Evolutionary conservation across 2,113 vertebrate species (phyloP).

Genomic region (Albula glossodonta): DNA sequence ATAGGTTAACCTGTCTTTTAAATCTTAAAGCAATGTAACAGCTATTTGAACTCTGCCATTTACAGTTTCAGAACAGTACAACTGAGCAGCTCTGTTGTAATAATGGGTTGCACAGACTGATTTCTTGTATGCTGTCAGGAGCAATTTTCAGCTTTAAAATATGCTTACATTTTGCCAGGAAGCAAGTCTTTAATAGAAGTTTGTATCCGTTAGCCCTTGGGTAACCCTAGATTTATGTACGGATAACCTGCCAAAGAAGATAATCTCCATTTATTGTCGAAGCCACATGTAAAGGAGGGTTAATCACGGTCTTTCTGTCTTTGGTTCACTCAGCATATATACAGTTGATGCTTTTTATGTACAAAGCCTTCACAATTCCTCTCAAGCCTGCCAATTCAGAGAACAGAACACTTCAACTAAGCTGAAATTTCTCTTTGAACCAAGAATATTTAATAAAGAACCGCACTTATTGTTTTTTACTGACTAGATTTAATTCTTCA

Average conservation of each 20-base stretch:
- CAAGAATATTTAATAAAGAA: neutral
- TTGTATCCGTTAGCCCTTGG: neutral
- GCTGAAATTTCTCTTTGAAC: neutral
- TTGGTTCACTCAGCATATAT: neutral
- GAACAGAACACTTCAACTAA: neutral
- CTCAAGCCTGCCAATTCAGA: neutral
- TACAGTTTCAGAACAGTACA: neutral
- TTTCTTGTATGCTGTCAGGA: neutral
- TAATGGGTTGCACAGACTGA: neutral
- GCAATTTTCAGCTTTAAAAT: neutral
- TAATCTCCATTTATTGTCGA: constrained; percentile 26
- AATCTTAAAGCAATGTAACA: no score
- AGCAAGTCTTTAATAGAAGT: constrained; percentile 11
- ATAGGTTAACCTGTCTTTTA: no score
- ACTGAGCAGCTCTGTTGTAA: neutral
- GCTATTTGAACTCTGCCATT: neutral
- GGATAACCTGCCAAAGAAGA: constrained; percentile 16
- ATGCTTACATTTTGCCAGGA: neutral
- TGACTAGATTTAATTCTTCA: neutral
- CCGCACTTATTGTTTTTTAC: neutral
- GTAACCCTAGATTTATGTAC: constrained; percentile 24
- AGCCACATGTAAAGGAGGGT: constrained; percentile 1
- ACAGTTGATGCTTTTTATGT: neutral
- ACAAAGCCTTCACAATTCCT: neutral
- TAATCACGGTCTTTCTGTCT: neutral